Evolutionary conservation across 2,113 vertebrate genomes (phyloP), one percentile per base, ranked within the genome.

Genomic region (Eretmodus cyanostictus): DNA sequence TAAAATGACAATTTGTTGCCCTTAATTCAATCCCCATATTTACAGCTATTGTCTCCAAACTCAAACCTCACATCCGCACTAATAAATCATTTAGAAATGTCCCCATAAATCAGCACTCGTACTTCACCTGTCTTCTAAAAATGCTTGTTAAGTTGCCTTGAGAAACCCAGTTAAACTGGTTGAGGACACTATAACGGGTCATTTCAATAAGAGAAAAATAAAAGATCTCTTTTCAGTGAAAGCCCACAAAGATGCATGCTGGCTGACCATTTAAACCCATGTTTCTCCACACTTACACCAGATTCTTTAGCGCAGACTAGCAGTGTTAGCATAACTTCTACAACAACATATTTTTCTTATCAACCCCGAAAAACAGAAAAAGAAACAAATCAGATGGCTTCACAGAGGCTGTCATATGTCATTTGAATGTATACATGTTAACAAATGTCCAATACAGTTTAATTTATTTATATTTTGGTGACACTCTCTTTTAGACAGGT

Each of bases 21-120:
- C 40, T 92, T 29, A 63, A 83, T 89, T 91, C 71, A 92, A 38
- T 84, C 53, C 63, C 53, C 29, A 27, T 95, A 94, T 96, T 93
- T 95, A 94, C 92, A 96, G 91, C 82, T 84, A 84, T 86, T 88
- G 80, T 93, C 91, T 93, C 86, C 84, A 59, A 91, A 85, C 89
- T 87, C 91, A 94, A 94, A 94, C 88, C 90, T 93, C 87, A 89
- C 73, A 80, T 86, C 51, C 49, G 5, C 24, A 31, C 42, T 12
- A 29, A 68, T 10, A 38, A 83, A 82, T 9, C 42, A 63, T 38
- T 80, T 49, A 82, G 47, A 86, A 78, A 80, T 80, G 34, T 45
- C 80, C 79, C 84, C 71, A 54, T 19, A 47, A 85, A 45, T 66
- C 81, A 55, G 80, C 71, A 86, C 45, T 38, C 36, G 57, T 83